Evolutionary conservation across 2,888 invertebrate genomes (phyloP), one percentile per base, ranked within the genome.

Genomic region (Pollenia griseotomentosa): DNA sequence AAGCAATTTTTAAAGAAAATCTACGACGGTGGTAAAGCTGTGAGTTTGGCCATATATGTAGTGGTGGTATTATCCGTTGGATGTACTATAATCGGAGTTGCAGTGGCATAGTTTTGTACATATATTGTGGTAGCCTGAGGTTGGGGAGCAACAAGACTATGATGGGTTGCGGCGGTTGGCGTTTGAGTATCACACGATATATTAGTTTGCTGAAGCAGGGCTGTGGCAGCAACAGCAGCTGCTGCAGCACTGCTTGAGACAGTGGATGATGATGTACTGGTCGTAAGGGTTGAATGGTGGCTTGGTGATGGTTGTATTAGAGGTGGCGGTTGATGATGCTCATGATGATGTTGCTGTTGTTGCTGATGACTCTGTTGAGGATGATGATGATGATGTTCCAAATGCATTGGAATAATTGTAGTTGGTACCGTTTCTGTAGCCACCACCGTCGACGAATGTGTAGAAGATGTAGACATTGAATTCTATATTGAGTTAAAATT

Each of bases 401-500:
- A 71, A 75, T 83, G 82, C 82, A 83, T 81, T n/a, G 86, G 70
- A 73, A 88, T 88, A 55, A 88, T 80, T 80, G 89, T 89, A 78
- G 88, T 88, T 68, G 87, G 82, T 78, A 89, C 83, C 23, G 88
- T 88, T 73, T 88, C 81, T 63, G 88, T 88, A 82, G 87, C 81
- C 65, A 87, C 78, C 86, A 88, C 86, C 61, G 88, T 89, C 73
- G 89, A 89, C 59, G 90, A 88, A 59, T 90, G 88, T 88, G 89
- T 87, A 55, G 89, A 89, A 89, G 88, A 88, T 89, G 90, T 91
- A 82, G 92, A 90, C 89, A 92, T 90, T 90, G 92, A 91, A 91
- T 92, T 92, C 96, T 96, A 96, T 95, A 97, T 96, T 91, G 96
- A 95, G 93, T 96, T 96, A 90, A 96, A 96, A 93, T 96, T 96